Conservation (phyloP, 2,113 vertebrate species). For the Podocnemis expansa region DNA sequence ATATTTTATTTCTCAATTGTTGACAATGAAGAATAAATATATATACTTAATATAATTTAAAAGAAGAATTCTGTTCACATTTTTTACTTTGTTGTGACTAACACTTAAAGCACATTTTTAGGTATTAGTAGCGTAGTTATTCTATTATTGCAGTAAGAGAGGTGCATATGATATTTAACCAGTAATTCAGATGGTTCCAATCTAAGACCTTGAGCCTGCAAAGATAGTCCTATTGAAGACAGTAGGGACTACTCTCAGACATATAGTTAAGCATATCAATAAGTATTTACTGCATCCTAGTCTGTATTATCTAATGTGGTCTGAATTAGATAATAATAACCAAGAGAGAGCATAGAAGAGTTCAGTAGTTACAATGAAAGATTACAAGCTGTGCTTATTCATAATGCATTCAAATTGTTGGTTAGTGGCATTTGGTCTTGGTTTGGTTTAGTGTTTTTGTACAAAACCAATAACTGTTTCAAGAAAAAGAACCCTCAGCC, state of each 20-base stretch:
- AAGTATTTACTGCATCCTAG: background rate
- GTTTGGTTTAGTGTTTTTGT: background rate
- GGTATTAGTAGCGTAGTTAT: background rate
- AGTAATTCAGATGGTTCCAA: background rate
- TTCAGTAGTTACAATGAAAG: background rate
- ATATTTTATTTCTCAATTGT: background rate
- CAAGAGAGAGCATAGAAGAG: background rate
- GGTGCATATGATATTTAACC: fast-evolving
- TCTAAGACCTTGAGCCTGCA: background rate
- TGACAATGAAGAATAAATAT: background rate
- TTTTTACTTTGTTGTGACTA: background rate
- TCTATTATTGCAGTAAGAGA: background rate
- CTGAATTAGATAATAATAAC: background rate
- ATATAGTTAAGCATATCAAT: fast-evolving
- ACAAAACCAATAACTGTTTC: background rate
- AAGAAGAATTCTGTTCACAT: background rate
- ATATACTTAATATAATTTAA: background rate
- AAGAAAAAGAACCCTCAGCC: background rate
- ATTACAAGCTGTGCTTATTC: background rate
- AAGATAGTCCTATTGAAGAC: background rate
- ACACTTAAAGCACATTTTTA: background rate
- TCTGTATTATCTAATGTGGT: background rate
- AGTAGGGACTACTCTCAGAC: background rate
- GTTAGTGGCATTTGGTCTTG: background rate
- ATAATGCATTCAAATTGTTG: background rate